Base-by-base conservation (phyloP, 2,113 vertebrate genomes). In the Ranitomeya imitator region DNA sequence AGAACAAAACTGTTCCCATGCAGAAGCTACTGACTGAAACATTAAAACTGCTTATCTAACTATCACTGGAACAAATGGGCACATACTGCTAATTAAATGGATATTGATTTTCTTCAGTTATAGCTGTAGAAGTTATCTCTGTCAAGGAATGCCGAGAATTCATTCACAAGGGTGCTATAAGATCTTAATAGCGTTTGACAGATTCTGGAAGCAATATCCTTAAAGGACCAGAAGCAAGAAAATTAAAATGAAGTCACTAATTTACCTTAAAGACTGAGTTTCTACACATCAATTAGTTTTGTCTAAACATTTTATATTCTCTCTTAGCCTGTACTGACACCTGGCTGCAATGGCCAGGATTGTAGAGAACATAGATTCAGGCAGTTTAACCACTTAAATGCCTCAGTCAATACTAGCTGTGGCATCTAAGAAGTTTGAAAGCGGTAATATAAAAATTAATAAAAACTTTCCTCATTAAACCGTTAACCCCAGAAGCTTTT, bases 1-100 rank as follows among this genome's bases (percentile, higher is more conserved):
- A 92, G 90, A 93, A 77, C 94, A 95, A 95, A 95, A 95, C 90
- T 90, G 94, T 96, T 94, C 94, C 95, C 93, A 96, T 95, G 94
- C 94, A 93, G 94, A 95, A 93, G 82, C 61, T 91, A 92, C 94
- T 93, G 93, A 93, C 95, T 95, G 94, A 95, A 95, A 94, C 94
- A 95, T 94, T 93, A 77, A 88, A 83, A 51, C 31, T 82, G 79
- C 77, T 77, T 83, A 65, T 83, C 87, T 78, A 88, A 88, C 45
- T 76, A 63, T 52, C 23, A 26, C 59, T 77, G 57, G 65, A 83
- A 88, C 80, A 88, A 83, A 88, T 88, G 76, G 87, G 60, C 87
- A 45, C 57, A 77, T 54, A 14, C 73, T 74, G 57, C 80, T 83
- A 83, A 83, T 88, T 84, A 88, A 88, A 88, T 88, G 80, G 31